These are phyloP conservation scores for Calidris pugnax DNA, from an alignment of 2,113 vertebrate species.

Conservation along the genomic window DNA sequence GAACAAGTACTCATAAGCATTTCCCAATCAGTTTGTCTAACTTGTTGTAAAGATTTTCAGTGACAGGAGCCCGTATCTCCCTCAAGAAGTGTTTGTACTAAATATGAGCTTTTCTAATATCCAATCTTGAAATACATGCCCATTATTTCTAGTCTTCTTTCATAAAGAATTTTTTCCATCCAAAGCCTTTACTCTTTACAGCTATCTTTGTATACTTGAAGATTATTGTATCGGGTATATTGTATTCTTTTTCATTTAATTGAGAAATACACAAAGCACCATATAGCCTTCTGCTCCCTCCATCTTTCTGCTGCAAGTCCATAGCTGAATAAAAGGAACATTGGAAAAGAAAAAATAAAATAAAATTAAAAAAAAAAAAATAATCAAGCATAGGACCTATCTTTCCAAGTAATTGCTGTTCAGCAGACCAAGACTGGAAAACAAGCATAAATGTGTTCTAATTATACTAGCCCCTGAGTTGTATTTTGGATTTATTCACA, in stretches of 20 bases:
- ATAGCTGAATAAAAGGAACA: neutral
- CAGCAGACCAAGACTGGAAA: conserved; percentile 63
- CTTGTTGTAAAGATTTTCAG: neutral
- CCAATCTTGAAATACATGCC: neutral
- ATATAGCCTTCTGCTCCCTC: neutral
- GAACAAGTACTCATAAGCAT: neutral
- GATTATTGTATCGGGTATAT: neutral
- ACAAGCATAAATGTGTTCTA: conserved; percentile 68
- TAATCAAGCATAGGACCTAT: neutral
- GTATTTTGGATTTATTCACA: conserved; percentile 60
- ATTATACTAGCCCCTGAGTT: conserved; percentile 58
- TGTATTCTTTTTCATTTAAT: neutral
- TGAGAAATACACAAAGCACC: neutral
- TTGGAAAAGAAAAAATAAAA: neutral
- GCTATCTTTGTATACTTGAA: neutral
- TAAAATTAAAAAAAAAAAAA: neutral
- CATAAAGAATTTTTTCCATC: neutral
- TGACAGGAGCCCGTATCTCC: neutral
- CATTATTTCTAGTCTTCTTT: neutral
- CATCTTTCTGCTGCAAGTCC: neutral
- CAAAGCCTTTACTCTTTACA: neutral
- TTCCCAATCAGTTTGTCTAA: neutral
- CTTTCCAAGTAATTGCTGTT: conserved; percentile 72
- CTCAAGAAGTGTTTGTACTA: neutral
- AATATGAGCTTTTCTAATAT: neutral